These are phyloP conservation scores for Pithys albifrons DNA, from an alignment of 2,113 vertebrate genomes.

Conservation along the genomic window DNA sequence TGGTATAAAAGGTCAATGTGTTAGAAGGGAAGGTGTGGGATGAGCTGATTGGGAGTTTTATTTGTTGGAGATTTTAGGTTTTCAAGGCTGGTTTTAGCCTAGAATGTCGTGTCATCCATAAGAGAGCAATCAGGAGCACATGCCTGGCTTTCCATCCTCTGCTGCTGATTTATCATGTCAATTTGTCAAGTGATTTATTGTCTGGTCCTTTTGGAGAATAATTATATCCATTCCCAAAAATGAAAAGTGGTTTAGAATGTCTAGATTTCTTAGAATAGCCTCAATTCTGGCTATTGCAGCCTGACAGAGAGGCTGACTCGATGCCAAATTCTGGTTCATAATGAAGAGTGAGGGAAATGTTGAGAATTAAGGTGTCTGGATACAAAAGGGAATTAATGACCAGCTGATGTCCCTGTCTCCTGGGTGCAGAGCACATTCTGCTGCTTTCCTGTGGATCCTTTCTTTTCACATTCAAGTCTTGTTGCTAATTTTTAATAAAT, in stretches of 20 bases:
- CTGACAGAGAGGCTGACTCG: background rate
- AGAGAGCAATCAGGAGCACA: background rate
- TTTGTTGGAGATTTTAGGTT: background rate
- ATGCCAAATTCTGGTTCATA: background rate
- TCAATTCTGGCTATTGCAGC: background rate
- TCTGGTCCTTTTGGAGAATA: background rate
- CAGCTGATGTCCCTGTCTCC: background rate
- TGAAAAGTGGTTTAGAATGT: constrained; percentile 14
- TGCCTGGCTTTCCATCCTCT: background rate
- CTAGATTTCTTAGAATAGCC: background rate
- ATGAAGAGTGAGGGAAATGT: background rate
- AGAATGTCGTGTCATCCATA: background rate
- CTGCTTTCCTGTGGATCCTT: background rate
- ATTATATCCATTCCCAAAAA: background rate
- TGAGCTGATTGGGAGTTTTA: background rate
- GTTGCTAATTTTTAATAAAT: background rate
- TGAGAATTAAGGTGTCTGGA: background rate
- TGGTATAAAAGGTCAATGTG: background rate
- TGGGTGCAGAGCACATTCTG: background rate
- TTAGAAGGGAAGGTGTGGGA: background rate
- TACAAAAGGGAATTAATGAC: constrained; percentile 2
- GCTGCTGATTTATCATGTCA: background rate
- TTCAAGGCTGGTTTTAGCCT: background rate
- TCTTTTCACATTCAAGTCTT: background rate
- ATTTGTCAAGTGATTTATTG: constrained; percentile 37